Base-by-base conservation (phyloP, 1,140 invertebrate species). In the Cheumatopsyche charites region DNA sequence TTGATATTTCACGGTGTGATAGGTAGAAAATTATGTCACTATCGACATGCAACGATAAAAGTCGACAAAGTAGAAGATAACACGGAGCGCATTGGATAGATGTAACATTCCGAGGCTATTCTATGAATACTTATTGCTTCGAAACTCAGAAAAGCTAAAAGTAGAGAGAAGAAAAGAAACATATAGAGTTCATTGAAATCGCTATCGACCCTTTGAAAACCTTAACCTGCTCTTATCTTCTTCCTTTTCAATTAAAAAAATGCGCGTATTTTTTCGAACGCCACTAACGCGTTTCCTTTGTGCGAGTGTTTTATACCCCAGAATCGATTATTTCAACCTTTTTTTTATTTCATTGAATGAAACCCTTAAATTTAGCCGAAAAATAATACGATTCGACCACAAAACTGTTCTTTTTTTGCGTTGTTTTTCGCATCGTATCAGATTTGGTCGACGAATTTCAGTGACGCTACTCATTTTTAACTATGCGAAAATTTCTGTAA, bases 1-100 rank as follows among this genome's bases (percentile, higher is more conserved):
- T 52, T 52, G 47, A 52, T 52, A 52, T 52, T 52, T 52, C 47
- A 52, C 47, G 47, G 47, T 52, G 47, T 17, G 47, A 52, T 52
- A 52, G 47, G 15, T 52, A 17, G 47, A 52, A 52, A 52, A 52
- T 52, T 52, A 52, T 52, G 47, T 9, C 47, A 17, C 47, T 15
- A 52, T 52, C 47, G 47, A 52, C 47, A 17, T 52, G 47, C 47
- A 15, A 15, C 47, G 47, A 52, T 52, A 52, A 52, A 52, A 52
- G 13, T 15, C n/a, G 47, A 47, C n/a, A 52, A 3, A 9, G 29
- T 15, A 52, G 19, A 52, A 52, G 47, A 52, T 52, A 52, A 52
- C 47, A 19, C 47, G 47, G 19, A 52, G 19, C 13, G 47, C 47
- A n/a, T n/a, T n/a, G n/a, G 47, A 52, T 52, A 52, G 47, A 52